A percentile compares a stretch with the other conserved stretches of the same genome.
phyloP scores from a whole-genome alignment of 2,113 vertebrate genomes.

The Elgaria multicarinata region DNA sequence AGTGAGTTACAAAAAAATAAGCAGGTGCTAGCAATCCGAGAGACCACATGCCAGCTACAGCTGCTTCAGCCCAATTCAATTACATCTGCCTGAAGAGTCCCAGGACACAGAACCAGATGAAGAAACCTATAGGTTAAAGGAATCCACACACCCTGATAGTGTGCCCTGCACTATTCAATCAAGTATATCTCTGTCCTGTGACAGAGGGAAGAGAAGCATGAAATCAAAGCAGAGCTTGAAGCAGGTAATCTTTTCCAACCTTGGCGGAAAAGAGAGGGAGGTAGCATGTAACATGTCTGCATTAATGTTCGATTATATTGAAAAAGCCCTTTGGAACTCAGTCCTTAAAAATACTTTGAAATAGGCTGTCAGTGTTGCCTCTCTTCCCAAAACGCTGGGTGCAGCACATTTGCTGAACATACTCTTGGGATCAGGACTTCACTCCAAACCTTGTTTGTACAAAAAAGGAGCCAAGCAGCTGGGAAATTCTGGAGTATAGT shows the following conservation, averaged over 20 bases:
- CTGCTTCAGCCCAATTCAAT: slow-evolving; percentile 82
- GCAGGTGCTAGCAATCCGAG: slow-evolving; percentile 82
- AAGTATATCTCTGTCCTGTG: slow-evolving; percentile 37
- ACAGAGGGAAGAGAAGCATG: neutral
- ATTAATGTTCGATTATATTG: neutral
- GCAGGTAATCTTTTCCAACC: slow-evolving; percentile 7
- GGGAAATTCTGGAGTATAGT: slow-evolving; percentile 85
- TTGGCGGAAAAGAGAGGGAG: slow-evolving; percentile 41
- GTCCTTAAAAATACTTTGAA: slow-evolving; percentile 64
- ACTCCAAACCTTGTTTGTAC: slow-evolving; percentile 85
- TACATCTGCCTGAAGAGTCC: slow-evolving; percentile 81
- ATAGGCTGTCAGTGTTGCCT: slow-evolving; percentile 65
- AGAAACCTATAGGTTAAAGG: slow-evolving; percentile 60
- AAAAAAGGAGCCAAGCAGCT: slow-evolving; percentile 85
- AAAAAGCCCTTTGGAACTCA: slow-evolving; percentile 61
- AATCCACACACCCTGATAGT: slow-evolving; percentile 47
- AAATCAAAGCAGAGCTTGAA: slow-evolving; percentile 4
- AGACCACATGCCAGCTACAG: slow-evolving; percentile 82
- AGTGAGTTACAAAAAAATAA: slow-evolving; percentile 76
- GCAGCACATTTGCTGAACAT: slow-evolving; percentile 79
- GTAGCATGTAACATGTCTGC: neutral
- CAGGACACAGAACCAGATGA: slow-evolving; percentile 70
- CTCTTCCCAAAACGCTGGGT: slow-evolving; percentile 77
- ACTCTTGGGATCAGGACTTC: slow-evolving; percentile 82
- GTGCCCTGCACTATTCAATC: slow-evolving; percentile 15